A percentile compares a stretch with the other conserved stretches of the same genome.
phyloP scores from a whole-genome alignment of 2,797 vertebrate genomes.

The Sebastes variabilis region DNA sequence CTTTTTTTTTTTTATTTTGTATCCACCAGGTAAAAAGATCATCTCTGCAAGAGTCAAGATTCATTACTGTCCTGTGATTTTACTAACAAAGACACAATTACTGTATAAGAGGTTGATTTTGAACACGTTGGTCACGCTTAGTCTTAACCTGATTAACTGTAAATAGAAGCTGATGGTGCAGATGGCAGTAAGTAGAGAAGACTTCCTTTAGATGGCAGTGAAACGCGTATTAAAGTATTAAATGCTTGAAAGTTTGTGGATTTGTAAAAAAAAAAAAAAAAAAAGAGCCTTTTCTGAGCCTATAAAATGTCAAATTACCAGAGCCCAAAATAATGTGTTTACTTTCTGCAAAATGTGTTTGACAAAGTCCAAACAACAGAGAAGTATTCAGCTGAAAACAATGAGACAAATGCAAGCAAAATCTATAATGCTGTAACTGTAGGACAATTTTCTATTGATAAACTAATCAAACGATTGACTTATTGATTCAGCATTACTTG shows the following conservation, averaged over 20 bases:
- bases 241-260: background rate
- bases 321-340: background rate
- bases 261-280: background rate
- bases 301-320: background rate
- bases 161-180: background rate
- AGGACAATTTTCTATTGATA: background rate
- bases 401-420: background rate
- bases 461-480: background rate
- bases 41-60: background rate
- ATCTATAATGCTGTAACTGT: background rate
- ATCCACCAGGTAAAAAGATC: slow-evolving; percentile 31
- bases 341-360: background rate
- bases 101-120: background rate
- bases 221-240: background rate
- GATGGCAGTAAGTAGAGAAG: background rate
- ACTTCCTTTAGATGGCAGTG: no score
- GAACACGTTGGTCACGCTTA: background rate
- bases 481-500: background rate
- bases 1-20: background rate
- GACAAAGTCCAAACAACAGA: background rate
- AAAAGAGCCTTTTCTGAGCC: no score
- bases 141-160: background rate
- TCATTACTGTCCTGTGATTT: background rate
- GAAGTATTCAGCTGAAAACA: background rate
- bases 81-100: background rate